A percentile compares a stretch with the other conserved stretches of the same genome.
Conservation (phyloP, 2,113 vertebrate genomes). For the Brevimyrus niger region DNA sequence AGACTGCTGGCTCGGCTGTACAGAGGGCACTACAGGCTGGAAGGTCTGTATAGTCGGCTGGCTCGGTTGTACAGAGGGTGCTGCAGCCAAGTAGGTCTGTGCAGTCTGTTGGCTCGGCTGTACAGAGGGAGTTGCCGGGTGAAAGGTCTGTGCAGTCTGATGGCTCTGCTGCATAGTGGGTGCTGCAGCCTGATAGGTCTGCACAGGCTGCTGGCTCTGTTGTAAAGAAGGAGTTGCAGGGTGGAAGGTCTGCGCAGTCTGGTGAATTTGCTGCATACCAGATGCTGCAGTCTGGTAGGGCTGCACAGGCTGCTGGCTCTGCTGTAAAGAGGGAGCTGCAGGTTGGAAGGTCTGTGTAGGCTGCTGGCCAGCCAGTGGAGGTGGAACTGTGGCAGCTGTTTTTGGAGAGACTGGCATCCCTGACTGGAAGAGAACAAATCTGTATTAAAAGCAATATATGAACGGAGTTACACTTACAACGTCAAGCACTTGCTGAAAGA, state of each 20-base stretch:
- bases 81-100: conserved; percentile 19
- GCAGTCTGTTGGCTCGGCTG: conserved; percentile 30
- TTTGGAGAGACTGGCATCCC: conserved; percentile 33
- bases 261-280: conserved; percentile 33
- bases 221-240: conserved; percentile 21
- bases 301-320: conserved; percentile 40
- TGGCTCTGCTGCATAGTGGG: conserved; percentile 34
- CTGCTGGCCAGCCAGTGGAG: conserved; percentile 56
- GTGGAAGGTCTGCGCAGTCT: conserved; percentile 37
- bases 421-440: conserved; percentile 42
- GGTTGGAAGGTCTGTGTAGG: conserved; percentile 48
- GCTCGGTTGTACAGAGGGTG: conserved; percentile 25
- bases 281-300: conserved; percentile 33
- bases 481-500: background rate
- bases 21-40: background rate
- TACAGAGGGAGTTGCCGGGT: background rate
- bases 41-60: conserved; percentile 30
- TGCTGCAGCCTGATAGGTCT: conserved; percentile 35
- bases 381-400: background rate
- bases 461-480: background rate
- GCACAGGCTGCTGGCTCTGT: conserved; percentile 37
- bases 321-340: conserved; percentile 7
- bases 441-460: background rate
- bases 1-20: conserved; percentile 22
- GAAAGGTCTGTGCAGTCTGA: conserved; percentile 27